Evolutionary conservation across 2,797 vertebrate species (phyloP), one percentile per base, ranked within the genome.

Genomic region (Serranus cabrilla): DNA sequence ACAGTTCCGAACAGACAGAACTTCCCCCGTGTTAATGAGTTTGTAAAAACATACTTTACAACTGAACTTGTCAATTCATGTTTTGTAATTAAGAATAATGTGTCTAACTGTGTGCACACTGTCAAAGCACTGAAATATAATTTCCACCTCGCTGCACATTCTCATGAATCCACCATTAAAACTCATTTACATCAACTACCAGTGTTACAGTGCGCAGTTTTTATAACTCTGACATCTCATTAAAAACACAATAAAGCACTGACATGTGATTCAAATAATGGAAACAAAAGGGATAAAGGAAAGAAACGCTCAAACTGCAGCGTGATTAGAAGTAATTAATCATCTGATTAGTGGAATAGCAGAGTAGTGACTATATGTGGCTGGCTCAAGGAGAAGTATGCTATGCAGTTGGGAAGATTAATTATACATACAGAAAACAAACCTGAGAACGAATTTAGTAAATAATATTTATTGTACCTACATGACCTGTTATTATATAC

Each of bases 241-340:
- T 87, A 82, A 77, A 82, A 82, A 86, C 61, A 61, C 76, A 78
- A 71, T 69, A 72, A 80, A 78, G 51, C 46, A 51, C 6, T 37
- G 50, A 59, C 46, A 62, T 74, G 65, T 42, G 59, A 78, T 87
- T 84, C 83, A 81, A 82, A 76, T 58, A 81, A 57, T 65, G 45
- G 50, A 83, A 83, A 74, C 45, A 77, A 73, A 76, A 66, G 34
- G 21, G 5, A 18, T 61, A 70, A 65, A 70, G 50, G 42, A 78
- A 71, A 65, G 16, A n/a, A 13, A 78, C 42, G 58, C 17, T 76
- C 21, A 71, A 82, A 76, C 43, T 59, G 69, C 21, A 56, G 3
- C 43, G 50, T 40, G 58, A 73, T 83, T 67, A 68, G 40, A 64
- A 55, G 62, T 69, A 63, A 61, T 81, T 51, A 71, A 83, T 83